Percentiles rank a stretch among this genome's conserved stretches.
Evolutionary conservation across 2,888 invertebrate genomes (phyloP).

Genomic region (Ceramica pisi): DNA sequence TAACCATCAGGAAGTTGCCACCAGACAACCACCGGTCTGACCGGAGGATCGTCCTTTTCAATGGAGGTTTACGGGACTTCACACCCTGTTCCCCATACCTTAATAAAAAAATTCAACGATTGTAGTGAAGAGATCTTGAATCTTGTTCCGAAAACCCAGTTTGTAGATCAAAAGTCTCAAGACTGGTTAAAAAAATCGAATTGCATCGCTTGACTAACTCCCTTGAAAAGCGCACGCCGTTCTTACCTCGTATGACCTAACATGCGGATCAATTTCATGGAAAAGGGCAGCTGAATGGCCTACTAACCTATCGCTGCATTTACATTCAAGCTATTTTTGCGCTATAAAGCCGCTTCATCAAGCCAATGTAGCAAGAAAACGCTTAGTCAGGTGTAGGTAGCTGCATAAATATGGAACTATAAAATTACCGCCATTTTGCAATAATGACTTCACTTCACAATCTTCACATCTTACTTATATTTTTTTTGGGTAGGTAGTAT

Average conservation of each 20-base stretch:
- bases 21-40: too few species aligned
- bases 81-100: too few species aligned
- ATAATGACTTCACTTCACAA: neutral
- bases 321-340: slow-evolving; percentile 22
- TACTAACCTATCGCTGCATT: slow-evolving; percentile 44
- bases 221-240: neutral
- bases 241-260: neutral
- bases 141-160: neutral
- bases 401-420: slow-evolving; percentile 15
- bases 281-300: slow-evolving; percentile 39
- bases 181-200: neutral
- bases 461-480: neutral
- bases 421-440: neutral
- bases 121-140: neutral
- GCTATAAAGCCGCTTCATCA: slow-evolving; percentile 13
- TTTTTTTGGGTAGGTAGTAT: too few species aligned
- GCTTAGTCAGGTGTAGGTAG: slow-evolving; percentile 22
- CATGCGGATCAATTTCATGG: slow-evolving; percentile 16
- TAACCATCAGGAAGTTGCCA: too few species aligned
- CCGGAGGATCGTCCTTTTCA: too few species aligned
- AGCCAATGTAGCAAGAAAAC: neutral
- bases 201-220: neutral
- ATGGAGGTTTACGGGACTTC: too few species aligned
- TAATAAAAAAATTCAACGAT: neutral
- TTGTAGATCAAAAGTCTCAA: neutral